These are phyloP conservation scores for Phalloptychus januarius DNA, from an alignment of 2,797 vertebrate species.

Conservation along the genomic window DNA sequence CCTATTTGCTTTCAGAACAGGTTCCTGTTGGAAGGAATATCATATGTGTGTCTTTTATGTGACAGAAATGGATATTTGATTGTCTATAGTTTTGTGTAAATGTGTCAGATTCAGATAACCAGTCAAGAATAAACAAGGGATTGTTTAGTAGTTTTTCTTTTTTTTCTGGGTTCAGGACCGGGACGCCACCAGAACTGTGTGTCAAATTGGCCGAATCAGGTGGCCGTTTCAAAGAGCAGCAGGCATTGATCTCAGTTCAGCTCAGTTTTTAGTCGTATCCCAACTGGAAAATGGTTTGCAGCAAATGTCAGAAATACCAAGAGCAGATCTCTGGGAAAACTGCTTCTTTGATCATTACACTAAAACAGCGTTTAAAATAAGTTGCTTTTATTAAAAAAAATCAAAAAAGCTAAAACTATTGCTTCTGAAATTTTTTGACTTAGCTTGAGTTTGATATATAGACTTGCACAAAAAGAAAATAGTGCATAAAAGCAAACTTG, in stretches of 20 bases:
- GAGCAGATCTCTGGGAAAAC: neutral
- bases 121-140: neutral
- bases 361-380: neutral
- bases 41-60: slow-evolving; percentile 20
- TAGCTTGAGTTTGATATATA: neutral
- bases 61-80: slow-evolving; percentile 3
- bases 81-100: neutral
- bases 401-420: neutral
- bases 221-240: neutral
- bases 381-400: neutral
- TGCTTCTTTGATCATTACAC: neutral
- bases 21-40: neutral
- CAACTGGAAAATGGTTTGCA: too few species aligned
- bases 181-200: neutral
- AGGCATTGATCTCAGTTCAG: neutral
- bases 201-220: neutral
- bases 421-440: neutral
- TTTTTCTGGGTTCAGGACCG: neutral
- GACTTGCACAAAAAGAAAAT: neutral
- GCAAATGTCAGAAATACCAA: too few species aligned
- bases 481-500: neutral
- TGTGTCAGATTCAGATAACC: slow-evolving; percentile 1
- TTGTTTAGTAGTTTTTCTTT: neutral
- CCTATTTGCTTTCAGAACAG: slow-evolving; percentile 11
- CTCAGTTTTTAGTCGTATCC: too few species aligned